Evolutionary conservation across 2,888 invertebrate species (phyloP).

Genomic region (Eupsilia transversa): DNA sequence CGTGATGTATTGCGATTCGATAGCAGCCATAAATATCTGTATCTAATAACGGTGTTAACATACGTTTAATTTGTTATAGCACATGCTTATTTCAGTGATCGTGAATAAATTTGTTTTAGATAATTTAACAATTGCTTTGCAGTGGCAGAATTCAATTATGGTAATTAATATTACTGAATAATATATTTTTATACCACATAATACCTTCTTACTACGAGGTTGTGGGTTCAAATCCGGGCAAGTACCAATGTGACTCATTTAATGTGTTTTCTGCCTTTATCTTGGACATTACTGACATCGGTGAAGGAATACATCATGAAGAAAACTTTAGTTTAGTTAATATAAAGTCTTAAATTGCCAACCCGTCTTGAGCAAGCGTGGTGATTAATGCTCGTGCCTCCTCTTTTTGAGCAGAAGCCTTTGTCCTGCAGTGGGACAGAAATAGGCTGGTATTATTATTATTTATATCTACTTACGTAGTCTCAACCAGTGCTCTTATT

Average conservation of each 20-base stretch:
- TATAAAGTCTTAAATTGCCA: not conserved
- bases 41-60: conserved; percentile 63
- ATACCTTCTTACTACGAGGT: not conserved
- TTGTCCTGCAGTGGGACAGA: not conserved
- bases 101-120: conserved; percentile 8
- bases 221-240: not conserved
- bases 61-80: conserved; percentile 56
- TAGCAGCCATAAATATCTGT: conserved; percentile 63
- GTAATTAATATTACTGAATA: not conserved
- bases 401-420: not conserved
- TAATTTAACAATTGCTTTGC: conserved; percentile 2
- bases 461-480: not conserved
- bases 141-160: not conserved
- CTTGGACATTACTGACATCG: not conserved
- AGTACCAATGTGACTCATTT: not conserved
- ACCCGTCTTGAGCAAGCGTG: not conserved
- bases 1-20: conserved; percentile 62
- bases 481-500: not conserved
- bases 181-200: not conserved
- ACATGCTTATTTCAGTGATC: conserved; percentile 29
- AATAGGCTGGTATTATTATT: not conserved
- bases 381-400: not conserved
- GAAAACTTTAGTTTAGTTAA: not conserved
- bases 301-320: not conserved
- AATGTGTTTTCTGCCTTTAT: not conserved